Conservation (phyloP, 2,888 invertebrate species). For the Drosophila barbarae region DNA sequence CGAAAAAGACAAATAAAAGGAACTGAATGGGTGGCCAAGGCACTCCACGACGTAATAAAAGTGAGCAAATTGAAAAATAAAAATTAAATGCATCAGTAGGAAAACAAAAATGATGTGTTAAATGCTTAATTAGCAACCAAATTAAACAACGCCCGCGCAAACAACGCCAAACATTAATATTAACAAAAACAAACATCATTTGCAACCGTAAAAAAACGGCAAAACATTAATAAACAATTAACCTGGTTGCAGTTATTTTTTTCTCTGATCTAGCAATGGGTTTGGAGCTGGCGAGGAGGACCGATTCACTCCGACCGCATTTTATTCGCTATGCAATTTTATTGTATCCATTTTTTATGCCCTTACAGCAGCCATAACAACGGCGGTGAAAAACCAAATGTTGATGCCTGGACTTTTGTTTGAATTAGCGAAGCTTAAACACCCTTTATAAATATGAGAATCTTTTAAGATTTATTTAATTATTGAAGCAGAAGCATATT, state of each 20-base stretch:
- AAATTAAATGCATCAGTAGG: conserved; percentile 41
- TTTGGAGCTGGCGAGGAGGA: conserved; percentile 25
- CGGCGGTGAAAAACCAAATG: conserved; percentile 16
- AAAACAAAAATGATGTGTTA: conserved; percentile 49
- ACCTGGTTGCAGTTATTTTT: conserved; percentile 27
- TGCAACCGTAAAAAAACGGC: conserved; percentile 19
- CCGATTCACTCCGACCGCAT: conserved; percentile 50
- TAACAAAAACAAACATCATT: conserved; percentile 34
- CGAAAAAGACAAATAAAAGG: conserved; percentile 35
- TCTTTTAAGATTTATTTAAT: background rate
- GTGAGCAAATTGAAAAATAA: conserved; percentile 53
- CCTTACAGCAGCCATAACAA: conserved; percentile 36
- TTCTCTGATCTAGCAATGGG: conserved; percentile 21
- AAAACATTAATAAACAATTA: conserved; percentile 65
- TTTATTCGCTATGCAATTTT: conserved; percentile 57
- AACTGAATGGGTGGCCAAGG: conserved; percentile 20
- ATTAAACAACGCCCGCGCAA: conserved; percentile 51
- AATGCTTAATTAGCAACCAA: conserved; percentile 63
- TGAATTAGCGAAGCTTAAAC: background rate
- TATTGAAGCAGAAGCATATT: background rate
- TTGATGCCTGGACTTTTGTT: background rate
- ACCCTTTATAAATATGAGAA: background rate
- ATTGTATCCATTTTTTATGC: conserved; percentile 59
- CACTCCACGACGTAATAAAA: conserved; percentile 22
- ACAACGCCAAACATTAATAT: conserved; percentile 32